phyloP scores from a whole-genome alignment of 2,797 vertebrate species.

The Periparus ater region DNA sequence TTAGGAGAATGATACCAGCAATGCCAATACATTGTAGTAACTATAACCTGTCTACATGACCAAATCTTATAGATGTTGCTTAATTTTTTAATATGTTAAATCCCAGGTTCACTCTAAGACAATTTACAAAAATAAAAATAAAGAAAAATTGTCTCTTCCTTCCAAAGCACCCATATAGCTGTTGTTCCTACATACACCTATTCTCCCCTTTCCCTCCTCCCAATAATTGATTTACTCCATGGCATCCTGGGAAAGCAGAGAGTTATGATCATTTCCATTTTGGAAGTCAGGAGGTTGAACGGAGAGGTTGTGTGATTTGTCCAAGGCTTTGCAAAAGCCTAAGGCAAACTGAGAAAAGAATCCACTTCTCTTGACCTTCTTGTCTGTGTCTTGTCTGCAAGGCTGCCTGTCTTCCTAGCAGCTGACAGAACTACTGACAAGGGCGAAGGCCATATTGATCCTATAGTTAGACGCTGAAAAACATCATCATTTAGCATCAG shows the following conservation, averaged over 20 bases:
- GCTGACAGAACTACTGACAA: background rate
- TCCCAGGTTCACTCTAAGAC: background rate
- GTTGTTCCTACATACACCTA: background rate
- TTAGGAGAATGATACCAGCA: background rate
- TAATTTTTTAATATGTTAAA: background rate
- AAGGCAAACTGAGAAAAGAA: slow-evolving; percentile 39
- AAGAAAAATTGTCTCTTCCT: background rate
- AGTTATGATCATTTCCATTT: slow-evolving; percentile 23
- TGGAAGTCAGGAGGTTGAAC: slow-evolving; percentile 22
- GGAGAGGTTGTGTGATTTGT: slow-evolving; percentile 45
- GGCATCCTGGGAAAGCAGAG: background rate
- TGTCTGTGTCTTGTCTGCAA: slow-evolving; percentile 29
- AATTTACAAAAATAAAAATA: background rate
- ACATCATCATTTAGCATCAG: background rate
- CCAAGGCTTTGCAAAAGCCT: slow-evolving; percentile 28
- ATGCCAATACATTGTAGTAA: background rate
- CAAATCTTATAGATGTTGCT: background rate
- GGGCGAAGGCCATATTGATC: background rate
- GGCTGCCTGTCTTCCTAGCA: slow-evolving; percentile 5
- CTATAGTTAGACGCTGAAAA: background rate
- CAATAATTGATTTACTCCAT: background rate
- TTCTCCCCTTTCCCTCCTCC: background rate
- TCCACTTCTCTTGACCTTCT: slow-evolving; percentile 4
- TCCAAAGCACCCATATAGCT: background rate
- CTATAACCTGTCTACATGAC: background rate